Evolutionary conservation across 2,797 vertebrate genomes (phyloP), one percentile per base, ranked within the genome.

Genomic region (Rhinogobio ventralis): DNA sequence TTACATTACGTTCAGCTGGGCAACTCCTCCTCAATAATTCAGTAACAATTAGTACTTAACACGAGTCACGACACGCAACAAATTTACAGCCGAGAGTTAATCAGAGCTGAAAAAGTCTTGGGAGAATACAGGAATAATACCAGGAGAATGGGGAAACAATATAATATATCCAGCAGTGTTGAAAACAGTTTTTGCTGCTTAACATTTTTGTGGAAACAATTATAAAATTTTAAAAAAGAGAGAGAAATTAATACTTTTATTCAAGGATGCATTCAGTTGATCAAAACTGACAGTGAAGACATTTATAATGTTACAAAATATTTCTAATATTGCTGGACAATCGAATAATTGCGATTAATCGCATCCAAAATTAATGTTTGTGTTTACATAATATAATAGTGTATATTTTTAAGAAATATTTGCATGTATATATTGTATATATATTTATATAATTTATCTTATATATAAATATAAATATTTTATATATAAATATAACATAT

Each of bases 1-100:
- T 89, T 90, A 76, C 0, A 88, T 91, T 94, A 94, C 17, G 85
- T 90, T 87, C 87, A 89, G 91, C 90, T 90, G 88, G 87, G 79
- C 67, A 85, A 89, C 87, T 90, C 86, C 10, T 82, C 88, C 90
- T 91, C 89, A 90, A 90, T 92, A 90, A 94, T 90, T 94, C 91
- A 93, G 83, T 75, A 89, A 92, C 91, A 93, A 93, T 95, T 93
- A 92, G 89, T 87, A 82, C 49, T 83, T 86, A 88, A 91, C 87
- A 88, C 87, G 2, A 64, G 62, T 64, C 62, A 64, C 15, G 67
- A 92, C 87, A 85, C 84, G 36, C 87, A 17, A 85, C 88, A 85
- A 84, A 90, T 92, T 87, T 90, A 92, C 90, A 90, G 91, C 68
- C 53, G 86, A 55, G 78, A 55, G 91, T 92, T 92, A 8, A 80